These are phyloP conservation scores for Microcebus lehilahytsara DNA, from an alignment of 2,113 vertebrate genomes.

Conservation along the genomic window DNA sequence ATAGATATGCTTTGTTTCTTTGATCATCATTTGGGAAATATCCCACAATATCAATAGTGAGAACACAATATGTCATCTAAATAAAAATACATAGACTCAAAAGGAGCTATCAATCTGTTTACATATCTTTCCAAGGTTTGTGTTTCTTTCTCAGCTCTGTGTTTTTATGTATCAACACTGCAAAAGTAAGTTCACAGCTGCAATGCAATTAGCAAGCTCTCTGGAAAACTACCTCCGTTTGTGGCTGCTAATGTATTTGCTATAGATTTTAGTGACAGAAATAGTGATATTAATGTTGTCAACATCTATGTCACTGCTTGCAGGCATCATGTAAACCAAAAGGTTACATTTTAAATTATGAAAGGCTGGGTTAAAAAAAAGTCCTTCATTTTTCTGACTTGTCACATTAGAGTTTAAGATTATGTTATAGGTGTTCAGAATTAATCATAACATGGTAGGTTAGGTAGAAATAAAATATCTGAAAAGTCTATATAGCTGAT, in stretches of 20 bases:
- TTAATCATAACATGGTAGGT: slow-evolving; percentile 65
- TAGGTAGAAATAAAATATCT: slow-evolving; percentile 45
- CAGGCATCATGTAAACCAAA: slow-evolving; percentile 79
- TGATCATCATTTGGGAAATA: neutral
- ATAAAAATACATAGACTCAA: neutral
- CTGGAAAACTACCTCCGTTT: slow-evolving; percentile 74
- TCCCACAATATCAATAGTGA: neutral
- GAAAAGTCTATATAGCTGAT: neutral
- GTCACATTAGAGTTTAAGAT: slow-evolving; percentile 74
- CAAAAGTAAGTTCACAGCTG: slow-evolving; percentile 58
- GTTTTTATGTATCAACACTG: slow-evolving; percentile 46
- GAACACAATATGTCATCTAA: neutral
- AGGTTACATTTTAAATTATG: slow-evolving; percentile 82
- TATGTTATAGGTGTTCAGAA: slow-evolving; percentile 65
- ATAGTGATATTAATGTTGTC: slow-evolving; percentile 81
- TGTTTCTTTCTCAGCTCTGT: neutral
- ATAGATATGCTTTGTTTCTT: neutral
- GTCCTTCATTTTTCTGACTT: slow-evolving; percentile 75
- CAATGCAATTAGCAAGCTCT: slow-evolving; percentile 76
- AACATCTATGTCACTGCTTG: slow-evolving; percentile 76
- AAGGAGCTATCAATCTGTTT: neutral
- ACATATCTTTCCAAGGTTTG: neutral
- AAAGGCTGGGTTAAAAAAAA: slow-evolving; percentile 71
- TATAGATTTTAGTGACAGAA: slow-evolving; percentile 83
- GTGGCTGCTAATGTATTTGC: slow-evolving; percentile 79